phyloP scores from a whole-genome alignment of 2,113 vertebrate species.

The Salvator merianae region DNA sequence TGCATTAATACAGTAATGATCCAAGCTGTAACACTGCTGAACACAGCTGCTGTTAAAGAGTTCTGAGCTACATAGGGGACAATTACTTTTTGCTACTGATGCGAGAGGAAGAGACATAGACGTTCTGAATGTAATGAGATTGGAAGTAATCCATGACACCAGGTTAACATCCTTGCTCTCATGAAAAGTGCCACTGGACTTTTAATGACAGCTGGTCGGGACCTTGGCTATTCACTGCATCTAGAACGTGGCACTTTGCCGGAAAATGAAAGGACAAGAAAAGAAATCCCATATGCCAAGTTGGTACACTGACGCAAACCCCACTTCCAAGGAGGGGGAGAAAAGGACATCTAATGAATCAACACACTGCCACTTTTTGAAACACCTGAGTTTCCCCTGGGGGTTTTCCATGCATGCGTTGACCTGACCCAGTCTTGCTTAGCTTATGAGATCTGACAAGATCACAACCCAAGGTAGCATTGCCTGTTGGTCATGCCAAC shows the following conservation, averaged over 20 bases:
- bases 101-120: neutral
- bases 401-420: neutral
- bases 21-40: neutral
- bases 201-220: slow-evolving; percentile 35
- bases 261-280: neutral
- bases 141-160: slow-evolving; percentile 16
- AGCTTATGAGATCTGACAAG: slow-evolving; percentile 38
- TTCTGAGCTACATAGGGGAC: neutral
- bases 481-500: slow-evolving; percentile 19
- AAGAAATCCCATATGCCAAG: neutral
- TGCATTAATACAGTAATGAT: neutral
- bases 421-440: slow-evolving; percentile 32
- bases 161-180: slow-evolving; percentile 18
- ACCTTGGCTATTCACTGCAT: slow-evolving; percentile 28
- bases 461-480: slow-evolving; percentile 19
- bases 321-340: neutral
- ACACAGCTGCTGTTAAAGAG: neutral
- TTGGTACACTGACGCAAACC: slow-evolving; percentile 3
- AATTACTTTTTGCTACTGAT: slow-evolving; percentile 16
- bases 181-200: slow-evolving; percentile 27
- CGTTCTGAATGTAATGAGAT: slow-evolving; percentile 15
- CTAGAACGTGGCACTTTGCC: slow-evolving; percentile 11
- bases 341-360: slow-evolving; percentile 29
- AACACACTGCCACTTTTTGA: neutral
- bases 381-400: slow-evolving; percentile 27